Conservation (phyloP, 2,888 invertebrate species). For the Napeogenes sylphis region DNA sequence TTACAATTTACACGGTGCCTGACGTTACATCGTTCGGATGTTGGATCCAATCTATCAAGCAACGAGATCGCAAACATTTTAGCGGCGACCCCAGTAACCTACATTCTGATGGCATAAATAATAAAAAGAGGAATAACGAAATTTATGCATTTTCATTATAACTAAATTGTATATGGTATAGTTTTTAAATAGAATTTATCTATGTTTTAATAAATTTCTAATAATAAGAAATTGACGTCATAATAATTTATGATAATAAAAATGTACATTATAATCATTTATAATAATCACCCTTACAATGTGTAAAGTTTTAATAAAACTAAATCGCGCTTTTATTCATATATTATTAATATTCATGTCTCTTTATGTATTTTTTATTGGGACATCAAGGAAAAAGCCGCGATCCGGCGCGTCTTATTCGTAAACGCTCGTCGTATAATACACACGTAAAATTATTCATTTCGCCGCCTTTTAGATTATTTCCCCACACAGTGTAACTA, state of each 20-base stretch:
- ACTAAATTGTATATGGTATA: too few relatives aligned
- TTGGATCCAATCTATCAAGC: slow-evolving; percentile 26
- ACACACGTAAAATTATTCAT: slow-evolving; percentile 36
- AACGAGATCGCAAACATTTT: slow-evolving; percentile 36
- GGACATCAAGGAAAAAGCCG: background rate
- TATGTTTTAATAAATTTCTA: too few relatives aligned
- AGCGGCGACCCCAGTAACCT: slow-evolving; percentile 21
- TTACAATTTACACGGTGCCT: too few relatives aligned
- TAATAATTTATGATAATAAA: too few relatives aligned
- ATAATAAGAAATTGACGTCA: too few relatives aligned
- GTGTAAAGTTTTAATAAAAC: too few relatives aligned
- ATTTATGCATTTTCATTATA: too few relatives aligned
- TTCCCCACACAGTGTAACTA: slow-evolving; percentile 6
- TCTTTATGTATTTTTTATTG: background rate
- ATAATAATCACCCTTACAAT: too few relatives aligned
- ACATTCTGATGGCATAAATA: slow-evolving; percentile 13
- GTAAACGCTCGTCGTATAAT: slow-evolving; percentile 26
- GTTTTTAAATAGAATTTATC: too few relatives aligned
- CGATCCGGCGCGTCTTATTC: background rate
- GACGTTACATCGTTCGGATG: background rate
- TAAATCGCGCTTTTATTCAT: background rate
- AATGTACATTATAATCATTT: too few relatives aligned
- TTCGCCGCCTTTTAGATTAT: slow-evolving; percentile 17
- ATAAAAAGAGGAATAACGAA: too few relatives aligned
- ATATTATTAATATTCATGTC: background rate